A percentile compares a stretch with the other conserved stretches of the same genome.
Conservation (phyloP, 1,140 invertebrate genomes). For the Pseudachorutes palmiensis region DNA sequence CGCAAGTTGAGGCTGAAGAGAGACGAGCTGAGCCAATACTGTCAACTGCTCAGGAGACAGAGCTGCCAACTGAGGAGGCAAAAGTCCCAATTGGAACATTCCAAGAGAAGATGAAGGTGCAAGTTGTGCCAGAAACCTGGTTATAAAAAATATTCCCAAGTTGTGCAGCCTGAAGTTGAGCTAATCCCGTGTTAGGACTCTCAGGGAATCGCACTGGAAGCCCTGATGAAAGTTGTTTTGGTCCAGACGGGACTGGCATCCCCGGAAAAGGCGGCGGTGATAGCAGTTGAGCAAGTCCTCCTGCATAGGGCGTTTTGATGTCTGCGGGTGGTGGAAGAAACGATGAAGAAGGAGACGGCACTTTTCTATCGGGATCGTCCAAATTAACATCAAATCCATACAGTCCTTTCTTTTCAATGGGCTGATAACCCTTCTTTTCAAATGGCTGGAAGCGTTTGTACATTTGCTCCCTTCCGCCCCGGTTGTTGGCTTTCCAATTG, state of each 20-base stretch:
- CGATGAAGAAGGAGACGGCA: not conserved
- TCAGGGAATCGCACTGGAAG: not conserved
- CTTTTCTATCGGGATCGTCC: not conserved
- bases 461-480: no score
- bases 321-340: not conserved
- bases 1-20: not conserved
- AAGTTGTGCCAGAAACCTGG: no score
- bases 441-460: no score
- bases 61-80: not conserved
- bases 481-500: no score
- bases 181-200: no score
- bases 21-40: not conserved
- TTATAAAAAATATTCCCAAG: not conserved
- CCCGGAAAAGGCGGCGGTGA: not conserved
- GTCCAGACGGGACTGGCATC: not conserved
- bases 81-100: not conserved
- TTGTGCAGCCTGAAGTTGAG: no score
- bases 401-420: not conserved
- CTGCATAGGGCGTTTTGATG: not conserved
- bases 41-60: not conserved
- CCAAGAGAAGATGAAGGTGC: not conserved
- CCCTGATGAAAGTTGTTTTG: not conserved
- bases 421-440: no score
- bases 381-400: slow-evolving; percentile 2
- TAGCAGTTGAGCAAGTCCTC: not conserved